These are phyloP conservation scores for Heliconius charithonia DNA, from an alignment of 2,888 invertebrate species.

Conservation along the genomic window DNA sequence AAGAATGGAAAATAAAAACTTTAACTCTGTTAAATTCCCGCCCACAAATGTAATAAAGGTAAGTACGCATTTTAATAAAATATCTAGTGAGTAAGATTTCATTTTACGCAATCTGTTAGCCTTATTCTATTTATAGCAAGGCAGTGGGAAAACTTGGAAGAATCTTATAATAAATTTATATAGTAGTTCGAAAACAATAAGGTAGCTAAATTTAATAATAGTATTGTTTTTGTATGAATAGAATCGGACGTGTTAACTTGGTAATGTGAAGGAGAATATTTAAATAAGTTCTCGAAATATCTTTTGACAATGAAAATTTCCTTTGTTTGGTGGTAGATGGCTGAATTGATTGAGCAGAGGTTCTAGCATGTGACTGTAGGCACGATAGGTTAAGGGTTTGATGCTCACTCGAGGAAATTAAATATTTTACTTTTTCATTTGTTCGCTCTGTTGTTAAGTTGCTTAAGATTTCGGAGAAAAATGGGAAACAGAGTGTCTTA, in stretches of 20 bases:
- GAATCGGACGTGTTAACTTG: not conserved
- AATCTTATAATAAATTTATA: slow-evolving; percentile 23
- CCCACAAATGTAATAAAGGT: not conserved
- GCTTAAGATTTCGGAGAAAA: too few relatives aligned
- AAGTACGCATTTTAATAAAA: slow-evolving; percentile 3
- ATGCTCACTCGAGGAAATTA: too few relatives aligned
- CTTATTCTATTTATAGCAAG: slow-evolving; percentile 21
- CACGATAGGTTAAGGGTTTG: too few relatives aligned
- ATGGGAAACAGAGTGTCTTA: too few relatives aligned
- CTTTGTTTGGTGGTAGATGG: too few relatives aligned
- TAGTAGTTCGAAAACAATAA: slow-evolving; percentile 11
- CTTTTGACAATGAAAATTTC: not conserved
- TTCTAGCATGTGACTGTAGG: too few relatives aligned
- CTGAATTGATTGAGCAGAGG: too few relatives aligned
- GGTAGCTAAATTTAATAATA: slow-evolving; percentile 13
- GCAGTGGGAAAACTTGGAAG: slow-evolving; percentile 19
- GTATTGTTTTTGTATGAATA: slow-evolving; percentile 9
- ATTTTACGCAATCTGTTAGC: slow-evolving; percentile 21
- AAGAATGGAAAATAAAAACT: not conserved
- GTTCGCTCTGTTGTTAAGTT: too few relatives aligned
- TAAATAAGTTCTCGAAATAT: not conserved
- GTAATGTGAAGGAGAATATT: not conserved
- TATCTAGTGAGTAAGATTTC: slow-evolving; percentile 10
- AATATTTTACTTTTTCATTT: too few relatives aligned
- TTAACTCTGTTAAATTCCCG: not conserved